Evolutionary conservation across 2,797 vertebrate species (phyloP), one percentile per base, ranked within the genome.

Genomic region (Sebastes vulpes): DNA sequence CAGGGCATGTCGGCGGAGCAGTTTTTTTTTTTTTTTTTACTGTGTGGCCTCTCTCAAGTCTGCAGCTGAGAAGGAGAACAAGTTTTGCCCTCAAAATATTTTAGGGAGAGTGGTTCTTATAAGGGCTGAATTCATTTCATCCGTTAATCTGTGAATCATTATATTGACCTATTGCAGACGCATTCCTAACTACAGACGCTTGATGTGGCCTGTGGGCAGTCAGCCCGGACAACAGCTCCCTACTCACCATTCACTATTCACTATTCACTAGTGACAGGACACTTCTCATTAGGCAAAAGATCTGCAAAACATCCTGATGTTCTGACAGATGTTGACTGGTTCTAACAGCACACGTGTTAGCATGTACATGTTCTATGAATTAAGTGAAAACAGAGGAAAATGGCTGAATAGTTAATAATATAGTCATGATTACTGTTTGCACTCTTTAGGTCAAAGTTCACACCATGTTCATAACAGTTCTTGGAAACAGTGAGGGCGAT

Each of bases 91-190:
- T 67, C 48, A 61, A 79, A 81, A 72, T 68, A 70, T 71, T 72
- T 70, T 5, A 23, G 38, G 53, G 78, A 83, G 81, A 79, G 25
- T 65, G 42, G 42, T 77, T 86, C 69, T 83, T 68, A 76, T 61
- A 29, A 65, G 54, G 64, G 35, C 58, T 68, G 38, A 38, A 63
- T 76, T 83, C 9, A 77, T 79, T 66, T 72, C 4, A 57, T 84
- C 18, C 9, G 21, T 68, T 65, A 21, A 85, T 75, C 70, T 77
- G 70, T 86, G 75, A 91, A 82, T 90, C 83, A 82, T 79, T 77
- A 42, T 52, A 59, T 76, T 86, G 86, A 89, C 71, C 71, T 81
- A 75, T 87, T 74, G 79, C 82, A 75, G 81, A 65, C 29, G 60
- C 81, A 80, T 89, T 87, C 82, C 83, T 79, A 72, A 69, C 82